Evolutionary conservation across 1,140 invertebrate genomes (phyloP).

Genomic region (Papilio polytes): DNA sequence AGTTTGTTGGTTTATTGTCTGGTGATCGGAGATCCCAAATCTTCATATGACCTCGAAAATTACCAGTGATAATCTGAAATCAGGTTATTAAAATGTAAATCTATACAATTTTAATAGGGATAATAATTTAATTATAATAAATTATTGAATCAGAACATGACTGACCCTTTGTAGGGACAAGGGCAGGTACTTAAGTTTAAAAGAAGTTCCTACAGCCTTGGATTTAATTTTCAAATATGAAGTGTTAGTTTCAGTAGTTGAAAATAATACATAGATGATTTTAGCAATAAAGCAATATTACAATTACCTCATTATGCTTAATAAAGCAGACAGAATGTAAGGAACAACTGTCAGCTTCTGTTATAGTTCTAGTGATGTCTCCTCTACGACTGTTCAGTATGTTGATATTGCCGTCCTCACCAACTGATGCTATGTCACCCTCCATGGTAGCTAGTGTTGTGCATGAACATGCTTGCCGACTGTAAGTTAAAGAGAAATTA

Average conservation of each 20-base stretch:
- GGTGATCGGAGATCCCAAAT: constrained; percentile 91
- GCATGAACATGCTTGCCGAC: constrained; percentile 84
- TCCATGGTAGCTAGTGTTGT: constrained; percentile 88
- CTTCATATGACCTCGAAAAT: constrained; percentile 93
- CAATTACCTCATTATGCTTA: constrained; percentile 87
- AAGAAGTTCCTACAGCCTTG: too few species aligned
- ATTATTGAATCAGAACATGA: too few species aligned
- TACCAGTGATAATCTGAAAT: constrained; percentile 89
- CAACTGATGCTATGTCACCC: constrained; percentile 89
- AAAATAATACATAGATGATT: background rate
- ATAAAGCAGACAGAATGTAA: constrained; percentile 91
- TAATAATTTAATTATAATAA: too few species aligned
- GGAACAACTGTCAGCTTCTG: constrained; percentile 92
- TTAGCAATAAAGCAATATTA: background rate
- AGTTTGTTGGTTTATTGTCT: constrained; percentile 84
- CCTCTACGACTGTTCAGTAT: constrained; percentile 87
- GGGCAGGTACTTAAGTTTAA: too few species aligned
- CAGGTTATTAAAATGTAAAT: constrained; percentile 18
- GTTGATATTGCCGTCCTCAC: constrained; percentile 93
- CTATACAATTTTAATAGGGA: too few species aligned
- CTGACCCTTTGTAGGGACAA: too few species aligned
- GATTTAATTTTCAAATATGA: too few species aligned
- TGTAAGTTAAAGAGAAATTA: constrained; percentile 45
- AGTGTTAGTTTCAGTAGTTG: too few species aligned
- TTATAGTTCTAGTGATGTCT: constrained; percentile 86